Conservation (phyloP, 1,140 invertebrate species). For the Drosophila setifemur region DNA sequence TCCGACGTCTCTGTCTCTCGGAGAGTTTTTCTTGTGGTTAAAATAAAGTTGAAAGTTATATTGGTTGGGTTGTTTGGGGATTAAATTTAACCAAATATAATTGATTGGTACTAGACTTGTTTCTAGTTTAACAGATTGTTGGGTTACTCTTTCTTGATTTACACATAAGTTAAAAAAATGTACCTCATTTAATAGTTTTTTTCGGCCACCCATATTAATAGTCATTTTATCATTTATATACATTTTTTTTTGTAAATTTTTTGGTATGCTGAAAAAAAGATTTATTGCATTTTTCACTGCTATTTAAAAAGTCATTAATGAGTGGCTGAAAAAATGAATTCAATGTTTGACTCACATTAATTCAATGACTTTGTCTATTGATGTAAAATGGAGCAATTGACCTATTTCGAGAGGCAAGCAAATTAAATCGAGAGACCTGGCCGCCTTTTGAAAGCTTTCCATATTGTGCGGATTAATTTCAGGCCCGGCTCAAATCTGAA, state of each 20-base stretch:
- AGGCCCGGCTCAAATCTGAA: neutral
- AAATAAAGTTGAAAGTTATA: neutral
- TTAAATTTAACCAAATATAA: too few species aligned
- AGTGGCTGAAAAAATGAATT: slow-evolving; percentile 8
- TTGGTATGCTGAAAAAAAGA: slow-evolving; percentile 18
- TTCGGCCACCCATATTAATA: too few species aligned
- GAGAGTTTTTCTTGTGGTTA: neutral
- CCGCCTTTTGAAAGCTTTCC: neutral
- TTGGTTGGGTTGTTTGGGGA: too few species aligned
- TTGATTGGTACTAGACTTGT: too few species aligned
- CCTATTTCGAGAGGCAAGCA: slow-evolving; percentile 1
- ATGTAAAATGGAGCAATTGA: slow-evolving; percentile 17
- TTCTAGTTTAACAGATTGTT: too few species aligned
- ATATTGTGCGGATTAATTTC: neutral
- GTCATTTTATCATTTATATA: too few species aligned
- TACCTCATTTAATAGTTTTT: too few species aligned
- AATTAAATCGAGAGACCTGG: neutral
- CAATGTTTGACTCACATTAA: slow-evolving; percentile 33
- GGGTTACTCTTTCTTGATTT: too few species aligned
- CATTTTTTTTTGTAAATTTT: neutral
- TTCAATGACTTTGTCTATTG: slow-evolving; percentile 20
- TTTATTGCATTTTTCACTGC: slow-evolving; percentile 3
- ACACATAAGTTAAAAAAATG: too few species aligned
- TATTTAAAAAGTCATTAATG: slow-evolving; percentile 9
- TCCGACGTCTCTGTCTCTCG: neutral